Base-by-base conservation (phyloP, 2,888 invertebrate species). In the Dicyrtomina minuta region DNA sequence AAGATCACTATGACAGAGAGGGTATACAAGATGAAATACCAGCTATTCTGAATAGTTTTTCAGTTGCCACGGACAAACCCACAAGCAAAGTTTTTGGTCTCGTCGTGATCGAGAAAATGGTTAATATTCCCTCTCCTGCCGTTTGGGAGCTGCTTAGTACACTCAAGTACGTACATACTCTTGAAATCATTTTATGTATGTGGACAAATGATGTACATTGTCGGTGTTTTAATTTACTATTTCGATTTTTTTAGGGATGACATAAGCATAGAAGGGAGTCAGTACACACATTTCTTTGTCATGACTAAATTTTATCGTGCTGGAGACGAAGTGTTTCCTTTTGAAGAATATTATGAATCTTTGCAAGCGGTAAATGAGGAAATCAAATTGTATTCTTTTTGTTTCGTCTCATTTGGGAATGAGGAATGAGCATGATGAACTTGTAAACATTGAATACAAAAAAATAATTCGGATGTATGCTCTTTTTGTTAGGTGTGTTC, bases 231-330 rank as follows among this genome's bases (percentile, higher is more conserved):
- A n/a, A n/a, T n/a, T n/a, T n/a, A n/a, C n/a, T n/a, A n/a, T 58
- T 33, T 53, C 22, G 15, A 22, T 17, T 59, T 59, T 22, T 44
- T 15, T 27, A 68, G 68, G 43, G 68, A 68, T 26, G 68, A 68
- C 33, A 61, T 68, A 24, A 41, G 39, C 8, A 27, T 60, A 27
- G 61, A 68, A 55, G 24, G 62, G 12, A 39, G 22, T 4, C 17
- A 68, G 13, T 68, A 44, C 24, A 68, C 61, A n/a, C 61, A 68
- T 53, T 68, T 61, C 24, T 68, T 68, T 22, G 2, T 68, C 10
- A 15, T 68, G 20, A 55, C 62, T 6, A 68, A 68, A 41, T 26
- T 49, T n/a, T 68, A 68, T 43, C 41, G 61, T 12, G 61, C 55
- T n/a, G 68, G 51, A 27, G 53, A 41, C 10, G 61, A 61, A 22